Percentiles rank a stretch among this genome's conserved stretches.
Conservation (phyloP, 2,113 vertebrate genomes). For the Lepidothrix coronata region DNA sequence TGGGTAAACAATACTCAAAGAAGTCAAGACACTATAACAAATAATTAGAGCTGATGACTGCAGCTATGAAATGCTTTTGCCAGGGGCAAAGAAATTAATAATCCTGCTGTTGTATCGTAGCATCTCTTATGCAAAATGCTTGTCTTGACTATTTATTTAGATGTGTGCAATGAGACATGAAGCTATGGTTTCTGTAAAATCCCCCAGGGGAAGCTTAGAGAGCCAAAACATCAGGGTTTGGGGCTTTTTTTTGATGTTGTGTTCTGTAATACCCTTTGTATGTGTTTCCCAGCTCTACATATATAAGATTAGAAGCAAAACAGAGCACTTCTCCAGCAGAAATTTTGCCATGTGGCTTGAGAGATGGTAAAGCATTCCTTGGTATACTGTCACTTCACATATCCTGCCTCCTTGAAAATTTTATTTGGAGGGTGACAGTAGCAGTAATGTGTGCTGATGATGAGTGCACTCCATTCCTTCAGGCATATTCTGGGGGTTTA, state of each 20-base stretch:
- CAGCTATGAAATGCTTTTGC: constrained; percentile 19
- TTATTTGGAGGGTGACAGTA: not conserved
- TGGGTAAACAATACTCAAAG: not conserved
- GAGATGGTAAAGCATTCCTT: not conserved
- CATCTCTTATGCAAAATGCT: not conserved
- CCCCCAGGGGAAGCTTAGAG: not conserved
- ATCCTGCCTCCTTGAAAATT: not conserved
- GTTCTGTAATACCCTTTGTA: not conserved
- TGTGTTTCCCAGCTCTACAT: not conserved
- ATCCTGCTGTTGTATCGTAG: not conserved
- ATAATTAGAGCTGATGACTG: not conserved
- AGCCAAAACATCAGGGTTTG: not conserved
- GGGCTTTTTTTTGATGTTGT: constrained; percentile 17
- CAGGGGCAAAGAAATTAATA: not conserved
- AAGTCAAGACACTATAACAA: not conserved
- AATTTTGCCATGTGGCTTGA: not conserved
- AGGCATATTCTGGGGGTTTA: not conserved
- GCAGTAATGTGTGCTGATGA: not conserved
- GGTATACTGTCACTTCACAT: not conserved
- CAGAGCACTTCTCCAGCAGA: not conserved
- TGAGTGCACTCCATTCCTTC: not conserved
- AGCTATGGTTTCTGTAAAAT: constrained; percentile 26
- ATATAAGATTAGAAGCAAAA: not conserved
- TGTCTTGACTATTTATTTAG: constrained; percentile 1
- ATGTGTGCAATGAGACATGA: constrained; percentile 8